Base-by-base conservation (phyloP, 2,113 vertebrate genomes). In the Phainopepla nitens region DNA sequence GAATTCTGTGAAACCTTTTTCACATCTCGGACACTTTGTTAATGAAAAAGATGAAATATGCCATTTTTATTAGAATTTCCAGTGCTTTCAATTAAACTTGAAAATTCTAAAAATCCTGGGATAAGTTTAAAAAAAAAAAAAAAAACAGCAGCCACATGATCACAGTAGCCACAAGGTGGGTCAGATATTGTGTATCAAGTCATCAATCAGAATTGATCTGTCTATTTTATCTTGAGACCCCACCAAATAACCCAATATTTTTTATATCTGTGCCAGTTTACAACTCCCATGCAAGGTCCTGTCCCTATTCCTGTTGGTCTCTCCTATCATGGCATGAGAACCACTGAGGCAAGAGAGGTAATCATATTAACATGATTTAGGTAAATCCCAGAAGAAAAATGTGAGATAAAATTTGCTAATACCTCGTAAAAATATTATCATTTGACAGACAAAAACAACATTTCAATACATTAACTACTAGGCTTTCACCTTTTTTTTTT, bases 121-220 rank as follows among this genome's bases (percentile, higher is more conserved):
- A 29, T 47, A 54, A 15, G 4, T 64, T 68, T 28, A 42, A 89
- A 93, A 66, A 3, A 41, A 36, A 54, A 39, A 19, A 27, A 21
- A 35, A 17, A 1, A 2, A 3, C 31, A 75, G 11, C 8, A 78
- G 18, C 11, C 50, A 27, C 18, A 24, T 21, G 20, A 70, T 31
- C 29, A 29, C 10, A 47, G 29, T 7, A 36, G 11, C 5, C 13
- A 47, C 0, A 0, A 76, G 6, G 4, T 7, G 7, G 13, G 13
- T 72, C 31, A 61, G 35, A 8, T 69, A 45, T 53, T 69, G 25
- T 23, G 19, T 21, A 36, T 53, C 16, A 54, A 23, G 19, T 35
- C 13, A 84, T 50, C 13, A 27, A 5, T 36, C 20, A 54, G 7
- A 35, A 66, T 39, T 33, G 25, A 65, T 56, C 27, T 7, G 8